Evolutionary conservation across 2,797 vertebrate species (phyloP).

Genomic region (Dromococcyx pavoninus): DNA sequence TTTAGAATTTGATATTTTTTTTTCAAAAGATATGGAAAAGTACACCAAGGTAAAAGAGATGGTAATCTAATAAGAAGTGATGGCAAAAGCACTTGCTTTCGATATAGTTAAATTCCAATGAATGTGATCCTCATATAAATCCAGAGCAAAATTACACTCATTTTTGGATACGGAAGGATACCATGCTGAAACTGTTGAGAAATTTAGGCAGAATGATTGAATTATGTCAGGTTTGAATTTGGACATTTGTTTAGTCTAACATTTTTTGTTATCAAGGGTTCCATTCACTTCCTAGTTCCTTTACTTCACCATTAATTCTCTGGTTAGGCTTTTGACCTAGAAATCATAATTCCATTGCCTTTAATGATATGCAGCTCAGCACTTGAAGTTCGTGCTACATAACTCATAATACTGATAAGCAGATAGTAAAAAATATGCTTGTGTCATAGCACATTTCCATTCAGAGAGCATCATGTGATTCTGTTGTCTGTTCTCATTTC

Average conservation of each 20-base stretch:
- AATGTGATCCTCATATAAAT: neutral
- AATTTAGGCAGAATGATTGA: neutral
- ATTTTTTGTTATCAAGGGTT: constrained; percentile 45
- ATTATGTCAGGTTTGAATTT: neutral
- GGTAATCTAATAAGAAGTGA: neutral
- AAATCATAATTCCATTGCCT: neutral
- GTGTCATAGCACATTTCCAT: neutral
- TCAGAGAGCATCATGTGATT: neutral
- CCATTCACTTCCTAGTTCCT: neutral
- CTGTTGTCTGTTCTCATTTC: neutral
- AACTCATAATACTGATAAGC: neutral
- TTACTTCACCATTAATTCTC: neutral
- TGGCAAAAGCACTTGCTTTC: neutral
- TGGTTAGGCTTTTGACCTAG: neutral
- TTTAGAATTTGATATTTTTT: neutral
- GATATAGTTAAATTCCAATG: neutral
- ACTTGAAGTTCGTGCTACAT: neutral
- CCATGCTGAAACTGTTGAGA: neutral
- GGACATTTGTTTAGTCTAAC: constrained; percentile 19
- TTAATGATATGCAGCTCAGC: neutral
- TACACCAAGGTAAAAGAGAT: neutral
- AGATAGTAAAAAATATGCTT: neutral
- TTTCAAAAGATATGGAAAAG: neutral
- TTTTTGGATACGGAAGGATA: neutral
- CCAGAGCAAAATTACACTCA: neutral